Percentiles rank a stretch among this genome's conserved stretches.
Conservation (phyloP, 2,113 vertebrate genomes). For the Myrmophylax atrothorax region DNA sequence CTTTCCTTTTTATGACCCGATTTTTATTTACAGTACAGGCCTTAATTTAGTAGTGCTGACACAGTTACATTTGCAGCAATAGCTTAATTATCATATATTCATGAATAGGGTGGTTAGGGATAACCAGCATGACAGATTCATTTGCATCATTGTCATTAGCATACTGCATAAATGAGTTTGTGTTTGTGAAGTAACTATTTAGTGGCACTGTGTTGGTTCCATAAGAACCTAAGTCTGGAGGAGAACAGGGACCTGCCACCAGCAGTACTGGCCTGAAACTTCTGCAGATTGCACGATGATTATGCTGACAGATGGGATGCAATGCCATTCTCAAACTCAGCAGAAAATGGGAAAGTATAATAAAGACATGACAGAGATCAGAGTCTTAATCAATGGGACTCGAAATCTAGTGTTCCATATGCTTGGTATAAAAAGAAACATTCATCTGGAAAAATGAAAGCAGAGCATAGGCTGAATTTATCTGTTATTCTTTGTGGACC, state of each 20-base stretch:
- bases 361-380: constrained; percentile 21
- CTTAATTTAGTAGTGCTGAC: constrained; percentile 65
- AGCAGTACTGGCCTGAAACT: not conserved
- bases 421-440: constrained; percentile 49
- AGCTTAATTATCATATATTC: constrained; percentile 72
- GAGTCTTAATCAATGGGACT: constrained; percentile 61
- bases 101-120: constrained; percentile 56
- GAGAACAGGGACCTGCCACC: not conserved
- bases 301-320: constrained; percentile 25
- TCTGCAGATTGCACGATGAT: not conserved
- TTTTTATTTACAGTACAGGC: constrained; percentile 68
- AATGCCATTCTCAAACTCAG: constrained; percentile 49
- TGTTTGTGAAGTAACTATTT: constrained; percentile 24
- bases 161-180: constrained; percentile 22
- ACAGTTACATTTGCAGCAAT: constrained; percentile 56
- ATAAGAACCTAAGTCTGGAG: not conserved
- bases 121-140: constrained; percentile 41
- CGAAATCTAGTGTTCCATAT: constrained; percentile 55
- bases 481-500: constrained; percentile 8
- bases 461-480: constrained; percentile 1
- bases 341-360: constrained; percentile 59
- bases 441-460: constrained; percentile 42
- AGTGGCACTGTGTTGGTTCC: not conserved
- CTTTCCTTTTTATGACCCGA: constrained; percentile 39
- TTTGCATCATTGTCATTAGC: constrained; percentile 54